Conservation (phyloP, 2,113 vertebrate genomes). For the Bubo scandiacus region DNA sequence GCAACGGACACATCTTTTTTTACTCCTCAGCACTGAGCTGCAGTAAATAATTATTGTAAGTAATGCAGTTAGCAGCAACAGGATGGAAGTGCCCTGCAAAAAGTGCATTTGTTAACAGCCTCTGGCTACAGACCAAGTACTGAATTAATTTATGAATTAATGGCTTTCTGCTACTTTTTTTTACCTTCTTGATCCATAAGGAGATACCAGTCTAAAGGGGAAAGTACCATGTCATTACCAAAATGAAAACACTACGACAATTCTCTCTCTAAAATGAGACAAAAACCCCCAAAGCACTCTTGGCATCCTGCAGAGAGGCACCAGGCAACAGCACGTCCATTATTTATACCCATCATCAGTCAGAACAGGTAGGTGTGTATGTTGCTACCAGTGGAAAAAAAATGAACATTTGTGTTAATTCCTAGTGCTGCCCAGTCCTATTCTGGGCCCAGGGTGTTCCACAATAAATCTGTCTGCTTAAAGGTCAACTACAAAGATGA, state of each 20-base stretch:
- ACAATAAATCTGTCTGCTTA: neutral
- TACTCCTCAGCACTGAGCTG: neutral
- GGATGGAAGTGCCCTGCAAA: slow-evolving; percentile 6
- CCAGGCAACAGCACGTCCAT: neutral
- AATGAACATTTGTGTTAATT: neutral
- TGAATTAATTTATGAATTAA: slow-evolving; percentile 43
- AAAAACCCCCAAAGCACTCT: neutral
- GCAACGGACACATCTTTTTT: neutral
- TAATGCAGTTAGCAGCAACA: neutral
- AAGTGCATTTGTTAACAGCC: slow-evolving; percentile 47
- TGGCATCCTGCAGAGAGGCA: neutral
- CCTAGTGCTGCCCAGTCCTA: neutral
- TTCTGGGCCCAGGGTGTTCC: neutral
- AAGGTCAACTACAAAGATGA: neutral
- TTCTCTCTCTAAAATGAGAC: neutral
- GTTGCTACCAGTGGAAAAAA: neutral
- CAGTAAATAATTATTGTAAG: neutral
- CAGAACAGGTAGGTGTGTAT: slow-evolving; percentile 2
- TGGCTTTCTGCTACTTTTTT: slow-evolving; percentile 2
- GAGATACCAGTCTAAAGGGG: neutral
- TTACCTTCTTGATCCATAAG: slow-evolving; percentile 4
- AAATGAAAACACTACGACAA: neutral
- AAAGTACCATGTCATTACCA: neutral
- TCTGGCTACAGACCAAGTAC: slow-evolving; percentile 35
- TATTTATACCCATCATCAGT: neutral